Evolutionary conservation across 2,113 vertebrate genomes (phyloP).

Genomic region (Brachyistius frenatus): DNA sequence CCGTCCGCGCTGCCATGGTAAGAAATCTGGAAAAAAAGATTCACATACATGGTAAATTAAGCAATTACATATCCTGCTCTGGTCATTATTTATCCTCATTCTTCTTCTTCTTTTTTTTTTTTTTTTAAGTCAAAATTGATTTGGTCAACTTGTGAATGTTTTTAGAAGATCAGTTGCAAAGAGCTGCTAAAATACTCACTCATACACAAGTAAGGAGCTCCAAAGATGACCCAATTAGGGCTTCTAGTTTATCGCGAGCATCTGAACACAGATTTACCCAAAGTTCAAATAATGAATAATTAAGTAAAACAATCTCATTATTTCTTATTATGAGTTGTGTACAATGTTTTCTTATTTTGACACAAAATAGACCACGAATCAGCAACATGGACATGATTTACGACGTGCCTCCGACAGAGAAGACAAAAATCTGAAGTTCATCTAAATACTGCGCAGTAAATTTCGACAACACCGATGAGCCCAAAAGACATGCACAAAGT

Average conservation of each 20-base stretch:
- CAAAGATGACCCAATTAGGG: neutral
- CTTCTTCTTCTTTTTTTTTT: neutral
- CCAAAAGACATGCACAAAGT: neutral
- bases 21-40: slow-evolving; percentile 86
- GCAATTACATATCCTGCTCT: neutral
- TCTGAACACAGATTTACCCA: neutral
- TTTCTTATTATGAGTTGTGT: neutral
- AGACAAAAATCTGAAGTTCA: neutral
- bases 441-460: neutral
- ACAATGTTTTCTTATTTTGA: neutral
- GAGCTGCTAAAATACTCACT: too few species aligned
- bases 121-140: neutral
- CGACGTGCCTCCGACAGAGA: neutral
- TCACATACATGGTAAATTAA: slow-evolving; percentile 17
- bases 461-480: neutral
- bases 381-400: neutral
- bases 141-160: neutral
- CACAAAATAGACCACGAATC: neutral
- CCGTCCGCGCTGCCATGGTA: slow-evolving; percentile 90
- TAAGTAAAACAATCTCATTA: neutral
- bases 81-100: neutral
- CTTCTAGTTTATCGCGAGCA: neutral
- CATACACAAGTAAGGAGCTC: too few species aligned
- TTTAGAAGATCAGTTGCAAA: neutral
- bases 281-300: too few species aligned